These are phyloP conservation scores for Pseudolaguvia tuberculata DNA, from an alignment of 2,113 vertebrate species.

Conservation along the genomic window DNA sequence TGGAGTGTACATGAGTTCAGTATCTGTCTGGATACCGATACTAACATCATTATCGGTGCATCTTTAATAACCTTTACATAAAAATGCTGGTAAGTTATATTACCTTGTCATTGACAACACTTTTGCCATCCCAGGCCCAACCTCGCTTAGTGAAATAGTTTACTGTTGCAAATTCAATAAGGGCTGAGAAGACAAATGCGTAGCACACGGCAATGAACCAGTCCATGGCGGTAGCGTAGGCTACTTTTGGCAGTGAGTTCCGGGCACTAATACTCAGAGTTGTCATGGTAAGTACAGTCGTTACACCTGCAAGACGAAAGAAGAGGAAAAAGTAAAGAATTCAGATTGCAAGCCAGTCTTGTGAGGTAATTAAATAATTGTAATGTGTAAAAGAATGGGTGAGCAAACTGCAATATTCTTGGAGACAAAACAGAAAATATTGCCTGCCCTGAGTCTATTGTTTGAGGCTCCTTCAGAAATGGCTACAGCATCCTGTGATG, in stretches of 20 bases:
- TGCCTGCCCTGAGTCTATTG: conserved; percentile 11
- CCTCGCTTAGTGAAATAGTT: conserved; percentile 99
- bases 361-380: conserved; percentile 20
- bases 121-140: conserved; percentile 99
- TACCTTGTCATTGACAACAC: conserved; percentile 96
- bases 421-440: conserved; percentile 17
- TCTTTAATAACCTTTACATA: conserved; percentile 15
- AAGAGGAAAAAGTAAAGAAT: background rate
- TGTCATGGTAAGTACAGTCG: conserved; percentile 96
- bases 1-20: no score
- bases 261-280: conserved; percentile 94
- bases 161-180: conserved; percentile 97
- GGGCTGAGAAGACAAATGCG: conserved; percentile 95
- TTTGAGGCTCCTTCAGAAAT: conserved; percentile 24
- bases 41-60: no score
- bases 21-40: no score
- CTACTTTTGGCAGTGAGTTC: conserved; percentile 95
- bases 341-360: background rate
- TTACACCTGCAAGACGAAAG: conserved; percentile 77
- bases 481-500: conserved; percentile 31
- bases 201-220: conserved; percentile 99
- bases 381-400: conserved; percentile 16
- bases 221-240: conserved; percentile 98
- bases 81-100: conserved; percentile 53
- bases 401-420: conserved; percentile 19